Base-by-base conservation (phyloP, 64 coral and sea anemone species). In the Porites lutea region DNA sequence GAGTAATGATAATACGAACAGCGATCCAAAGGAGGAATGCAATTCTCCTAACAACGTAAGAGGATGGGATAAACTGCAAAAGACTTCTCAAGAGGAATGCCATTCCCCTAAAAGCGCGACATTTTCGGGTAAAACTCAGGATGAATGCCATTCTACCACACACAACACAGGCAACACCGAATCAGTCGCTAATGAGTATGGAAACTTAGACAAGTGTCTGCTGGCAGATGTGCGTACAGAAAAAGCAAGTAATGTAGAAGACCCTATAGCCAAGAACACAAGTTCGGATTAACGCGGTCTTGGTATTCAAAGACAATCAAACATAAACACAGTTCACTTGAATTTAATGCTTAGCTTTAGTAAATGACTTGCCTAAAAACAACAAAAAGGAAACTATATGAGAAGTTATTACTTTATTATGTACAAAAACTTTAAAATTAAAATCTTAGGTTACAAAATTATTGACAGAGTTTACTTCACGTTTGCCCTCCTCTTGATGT, bases 391-490 rank as follows among this genome's bases (percentile, higher is more conserved):
- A 37, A 37, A 37, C 27, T 37, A 37, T 37, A 50, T 15, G 23
- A 48, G 48, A 74, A 48, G 10, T 19, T 16, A 16, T 65, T 65
- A 78, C 10, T 13, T 19, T 78, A 78, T 21, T 78, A 44, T 84
- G 81, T 84, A 84, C 81, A 84, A 84, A 69, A 84, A 4, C 46
- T 46, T 50, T 37, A 19, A 22, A 84, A 84, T 68, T 16, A 4
- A 37, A 79, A 59, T 66, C 16, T 15, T 51, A 51, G 6, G 13
- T 64, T 11, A 63, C 4, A 65, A 22, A 83, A 83, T 48, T 48
- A 48, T 84, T 13, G 7, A 68, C 19, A 27, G 16, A 4, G 46
- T 48, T 49, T 13, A 60, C 9, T 53, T 84, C 10, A 84, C 18
- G 63, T 68, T 52, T 84, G 81, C 52, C 81, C 63, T 19, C 63